Base-by-base conservation (phyloP, 2,113 vertebrate genomes). In the Aldabrachelys gigantea region DNA sequence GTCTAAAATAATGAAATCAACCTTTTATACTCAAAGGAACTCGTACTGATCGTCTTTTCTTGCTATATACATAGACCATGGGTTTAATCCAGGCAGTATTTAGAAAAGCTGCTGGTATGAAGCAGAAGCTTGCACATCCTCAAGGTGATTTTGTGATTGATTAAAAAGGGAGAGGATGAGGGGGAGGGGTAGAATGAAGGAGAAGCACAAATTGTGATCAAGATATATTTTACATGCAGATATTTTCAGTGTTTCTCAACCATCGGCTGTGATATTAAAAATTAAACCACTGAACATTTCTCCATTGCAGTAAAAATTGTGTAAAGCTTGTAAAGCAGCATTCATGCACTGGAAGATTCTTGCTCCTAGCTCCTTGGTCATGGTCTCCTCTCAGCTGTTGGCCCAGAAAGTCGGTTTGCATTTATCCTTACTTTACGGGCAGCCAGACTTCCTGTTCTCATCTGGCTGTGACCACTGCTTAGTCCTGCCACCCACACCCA, bases 1-100 rank as follows among this genome's bases (percentile, higher is more conserved):
- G 88, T 94, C 88, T 93, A 86, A 96, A 97, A 88, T 89, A 97
- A 92, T 86, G 93, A 96, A 94, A 93, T 50, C 9, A 27, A 72
- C 52, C 94, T 97, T 89, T 88, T 90, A 93, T 41, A n/a, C 41
- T 91, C 62, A 89, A 41, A 94, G 83, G 47, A 38, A 29, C 91
- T 96, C 83, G 25, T 75, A 84, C 44, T 84, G 54, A 84, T 90
- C 80, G 38, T 69, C 31, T 80, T 91, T 6, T 52, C 44, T 75
- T 59, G 47, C 50, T 93, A 10, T 44, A 27, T 0, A 93, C 27
- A 82, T 10, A 22, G 94, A 57, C n/a, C 10, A 49, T 22, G 2
- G 0, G 82, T 92, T 95, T 89, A 38, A 47, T 80, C 81, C 44
- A 57, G 31, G 13, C 80, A 38, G 27, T 49, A 13, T 3, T 89